Percentiles rank a stretch among this genome's conserved stretches.
Evolutionary conservation across 2,113 vertebrate genomes (phyloP).

Genomic region (Triplophysa siluroides): DNA sequence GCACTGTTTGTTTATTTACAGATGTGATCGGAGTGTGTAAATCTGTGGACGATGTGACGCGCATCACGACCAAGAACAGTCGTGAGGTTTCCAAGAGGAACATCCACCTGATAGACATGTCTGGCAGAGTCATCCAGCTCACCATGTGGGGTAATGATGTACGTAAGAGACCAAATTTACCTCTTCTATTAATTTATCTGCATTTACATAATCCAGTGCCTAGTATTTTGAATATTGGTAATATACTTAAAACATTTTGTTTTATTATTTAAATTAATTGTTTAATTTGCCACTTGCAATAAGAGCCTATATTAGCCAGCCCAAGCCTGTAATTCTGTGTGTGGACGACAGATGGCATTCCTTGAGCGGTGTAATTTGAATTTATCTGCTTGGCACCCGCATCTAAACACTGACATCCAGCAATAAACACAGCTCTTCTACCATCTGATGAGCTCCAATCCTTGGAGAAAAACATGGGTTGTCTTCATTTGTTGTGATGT

Average conservation of each 20-base stretch:
- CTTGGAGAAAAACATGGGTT: background rate
- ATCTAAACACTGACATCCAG: background rate
- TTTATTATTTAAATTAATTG: background rate
- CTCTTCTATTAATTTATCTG: background rate
- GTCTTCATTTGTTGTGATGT: background rate
- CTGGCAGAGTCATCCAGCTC: constrained; percentile 85
- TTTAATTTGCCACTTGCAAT: no score
- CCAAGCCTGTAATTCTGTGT: background rate
- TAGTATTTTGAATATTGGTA: background rate
- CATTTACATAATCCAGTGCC: background rate
- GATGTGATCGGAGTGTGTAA: constrained; percentile 96
- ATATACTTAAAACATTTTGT: background rate
- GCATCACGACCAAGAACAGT: constrained; percentile 84
- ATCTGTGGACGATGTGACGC: constrained; percentile 85
- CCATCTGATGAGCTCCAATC: background rate
- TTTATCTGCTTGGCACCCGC: background rate
- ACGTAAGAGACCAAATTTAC: constrained; percentile 43
- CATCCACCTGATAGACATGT: constrained; percentile 86
- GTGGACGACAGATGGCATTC: background rate
- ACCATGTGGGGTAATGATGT: constrained; percentile 96
- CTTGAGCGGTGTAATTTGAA: background rate
- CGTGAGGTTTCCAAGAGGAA: constrained; percentile 92
- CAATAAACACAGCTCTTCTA: constrained; percentile 1
- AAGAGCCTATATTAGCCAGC: background rate
- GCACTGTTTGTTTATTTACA: constrained; percentile 63